Evolutionary conservation across 53 echinoderm and acorn worm species (phyloP).

Genomic region (Pentamera pediparva): DNA sequence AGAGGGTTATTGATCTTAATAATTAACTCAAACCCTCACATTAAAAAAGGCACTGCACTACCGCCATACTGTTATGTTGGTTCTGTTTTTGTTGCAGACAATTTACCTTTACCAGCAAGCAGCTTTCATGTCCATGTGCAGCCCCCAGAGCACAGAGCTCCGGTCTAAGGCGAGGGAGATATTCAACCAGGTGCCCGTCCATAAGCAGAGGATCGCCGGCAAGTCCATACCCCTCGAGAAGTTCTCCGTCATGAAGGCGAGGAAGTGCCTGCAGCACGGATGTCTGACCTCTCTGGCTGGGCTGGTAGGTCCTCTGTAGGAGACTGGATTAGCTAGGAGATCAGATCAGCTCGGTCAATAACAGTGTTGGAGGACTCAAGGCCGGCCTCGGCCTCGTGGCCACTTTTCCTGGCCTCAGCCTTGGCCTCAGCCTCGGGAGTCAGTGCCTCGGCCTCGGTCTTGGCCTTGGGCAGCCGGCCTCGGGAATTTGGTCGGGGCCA

Average conservation of each 20-base stretch:
- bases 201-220: constrained; percentile 93
- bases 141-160: constrained; percentile 41
- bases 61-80: too few species aligned
- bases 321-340: background rate
- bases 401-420: too few species aligned
- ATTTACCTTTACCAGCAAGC: constrained; percentile 92
- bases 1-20: too few species aligned
- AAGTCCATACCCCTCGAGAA: constrained; percentile 97
- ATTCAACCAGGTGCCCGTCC: constrained; percentile 70
- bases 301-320: constrained; percentile 49
- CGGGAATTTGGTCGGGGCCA: too few species aligned
- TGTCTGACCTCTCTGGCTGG: constrained; percentile 71
- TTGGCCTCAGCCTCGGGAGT: too few species aligned
- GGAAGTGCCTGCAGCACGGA: constrained; percentile 76
- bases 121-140: constrained; percentile 83
- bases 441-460: too few species aligned
- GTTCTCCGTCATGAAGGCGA: constrained; percentile 81
- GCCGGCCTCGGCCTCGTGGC: too few species aligned
- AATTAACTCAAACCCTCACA: too few species aligned
- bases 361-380: too few species aligned
- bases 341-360: background rate
- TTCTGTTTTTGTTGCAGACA: constrained; percentile 44
- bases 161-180: constrained; percentile 55
- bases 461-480: too few species aligned
- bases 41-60: too few species aligned